Base-by-base conservation (phyloP, 1,140 invertebrate genomes). In the Drosophila rufa region DNA sequence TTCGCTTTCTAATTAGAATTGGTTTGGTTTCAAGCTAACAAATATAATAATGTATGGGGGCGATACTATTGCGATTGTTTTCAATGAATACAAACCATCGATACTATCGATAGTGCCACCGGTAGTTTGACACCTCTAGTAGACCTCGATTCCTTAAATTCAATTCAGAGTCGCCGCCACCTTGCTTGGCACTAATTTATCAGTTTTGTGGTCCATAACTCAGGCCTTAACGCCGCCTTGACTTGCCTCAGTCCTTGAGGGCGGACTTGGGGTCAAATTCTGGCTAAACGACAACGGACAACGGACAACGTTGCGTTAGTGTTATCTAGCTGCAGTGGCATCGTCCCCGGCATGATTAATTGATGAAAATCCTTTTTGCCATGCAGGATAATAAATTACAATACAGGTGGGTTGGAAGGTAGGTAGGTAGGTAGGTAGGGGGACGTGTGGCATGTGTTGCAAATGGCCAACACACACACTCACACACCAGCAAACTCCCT, bases 371-470 rank as follows among this genome's bases (percentile, higher is more conserved):
- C 85, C 85, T 77, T 89, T 90, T 81, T 89, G 79, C 85, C 85
- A 89, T 89, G 85, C 85, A 89, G 85, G 81, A 89, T 90, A 89
- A 89, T 89, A 89, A 89, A 89, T 89, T 85, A 89, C 85, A 84
- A 89, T 84, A 85, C 80, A 75, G 62, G 75, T 57, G 42, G 64
- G 12, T 17, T 5, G 43, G 43, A 2, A 22, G 19, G 19, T 22
- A 45, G 36, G 25, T 46, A 48, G 61, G 58, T 40, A 51, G 14
- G 58, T 48, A 9, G 14, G 43, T 3, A n/a, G 30, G 15, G 27
- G 36, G 69, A 83, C 57, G 74, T 75, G 75, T 59, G 68, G 80
- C 80, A 71, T 75, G 66, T 69, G 69, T 62, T 78, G 53, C 71
- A 80, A 83, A 83, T 79, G 79, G 80, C 74, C 27, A 67, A 77